Percentiles rank a stretch among this genome's conserved stretches.
Conservation (phyloP, 1,140 invertebrate genomes). For the Heliconius congener region DNA sequence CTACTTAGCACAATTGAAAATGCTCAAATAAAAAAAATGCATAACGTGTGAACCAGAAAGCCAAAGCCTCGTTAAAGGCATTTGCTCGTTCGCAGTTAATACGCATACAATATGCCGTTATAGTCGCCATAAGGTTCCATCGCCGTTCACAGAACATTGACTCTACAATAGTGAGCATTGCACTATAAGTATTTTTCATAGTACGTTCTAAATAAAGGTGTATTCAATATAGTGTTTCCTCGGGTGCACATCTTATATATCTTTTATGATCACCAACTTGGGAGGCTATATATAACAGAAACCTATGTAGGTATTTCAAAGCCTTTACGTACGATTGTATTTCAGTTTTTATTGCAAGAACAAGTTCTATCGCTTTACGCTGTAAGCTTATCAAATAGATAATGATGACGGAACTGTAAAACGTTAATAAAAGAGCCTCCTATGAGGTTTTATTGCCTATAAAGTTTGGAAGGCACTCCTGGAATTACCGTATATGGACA, state of each 20-base stretch:
- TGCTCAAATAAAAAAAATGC: neutral
- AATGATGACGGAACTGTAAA: conserved; percentile 24
- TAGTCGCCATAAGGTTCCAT: conserved; percentile 36
- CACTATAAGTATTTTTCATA: conserved; percentile 11
- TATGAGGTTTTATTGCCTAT: conserved; percentile 19
- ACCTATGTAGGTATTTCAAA: neutral
- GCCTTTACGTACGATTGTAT: conserved; percentile 23
- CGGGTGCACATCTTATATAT: neutral
- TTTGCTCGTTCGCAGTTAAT: conserved; percentile 12
- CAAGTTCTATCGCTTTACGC: conserved; percentile 21
- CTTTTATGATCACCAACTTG: neutral
- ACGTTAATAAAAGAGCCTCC: conserved; percentile 16
- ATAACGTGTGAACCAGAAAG: conserved; percentile 1
- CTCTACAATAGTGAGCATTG: conserved; percentile 11
- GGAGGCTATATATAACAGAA: conserved; percentile 4
- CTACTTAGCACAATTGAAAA: neutral
- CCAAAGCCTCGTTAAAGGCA: neutral
- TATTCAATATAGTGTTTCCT: neutral
- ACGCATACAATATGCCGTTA: conserved; percentile 22
- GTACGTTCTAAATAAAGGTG: neutral
- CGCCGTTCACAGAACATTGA: conserved; percentile 41
- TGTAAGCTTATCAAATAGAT: conserved; percentile 27
- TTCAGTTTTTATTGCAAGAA: conserved; percentile 29
- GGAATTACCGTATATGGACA: conserved; percentile 19
- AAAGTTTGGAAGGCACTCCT: conserved; percentile 15